Evolutionary conservation across 2,888 invertebrate genomes (phyloP).

Genomic region (Deilephila porcellus): DNA sequence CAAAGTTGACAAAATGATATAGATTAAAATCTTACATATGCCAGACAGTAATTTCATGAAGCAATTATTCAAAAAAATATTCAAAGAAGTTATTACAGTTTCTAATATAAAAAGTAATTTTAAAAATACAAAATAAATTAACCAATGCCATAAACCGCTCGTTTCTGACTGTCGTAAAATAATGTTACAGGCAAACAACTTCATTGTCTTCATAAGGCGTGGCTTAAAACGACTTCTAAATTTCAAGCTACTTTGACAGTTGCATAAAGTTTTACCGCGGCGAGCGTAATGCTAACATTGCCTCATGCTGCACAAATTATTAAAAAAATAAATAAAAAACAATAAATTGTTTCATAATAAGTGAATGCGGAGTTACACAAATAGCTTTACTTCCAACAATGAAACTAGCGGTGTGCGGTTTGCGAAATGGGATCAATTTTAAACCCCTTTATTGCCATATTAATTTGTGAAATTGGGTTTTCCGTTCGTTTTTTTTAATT

Average conservation of each 20-base stretch:
- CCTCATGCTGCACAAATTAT: not conserved
- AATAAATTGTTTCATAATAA: not conserved
- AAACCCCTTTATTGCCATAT: conserved; percentile 8
- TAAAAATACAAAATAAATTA: not conserved
- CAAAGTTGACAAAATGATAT: too few species aligned
- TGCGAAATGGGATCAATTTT: conserved; percentile 18
- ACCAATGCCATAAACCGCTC: conserved; percentile 4
- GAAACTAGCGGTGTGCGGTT: conserved; percentile 19
- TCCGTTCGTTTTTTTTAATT: too few species aligned
- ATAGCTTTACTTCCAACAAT: conserved; percentile 17
- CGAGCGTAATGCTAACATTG: not conserved
- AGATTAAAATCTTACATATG: too few species aligned
- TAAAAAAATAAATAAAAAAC: not conserved
- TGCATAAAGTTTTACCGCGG: conserved; percentile 5
- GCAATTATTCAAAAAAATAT: not conserved
- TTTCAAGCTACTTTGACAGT: conserved; percentile 22
- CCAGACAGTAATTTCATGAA: too few species aligned
- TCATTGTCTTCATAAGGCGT: conserved; percentile 21
- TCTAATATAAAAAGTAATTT: not conserved
- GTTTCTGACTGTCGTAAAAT: conserved; percentile 16
- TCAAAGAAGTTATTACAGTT: not conserved
- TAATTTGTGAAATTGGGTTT: conserved; percentile 19
- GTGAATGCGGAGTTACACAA: not conserved
- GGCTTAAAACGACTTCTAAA: not conserved
- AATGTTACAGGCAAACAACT: conserved; percentile 19